Conservation (phyloP, 2,797 vertebrate genomes). For the Peromyscus eremicus region DNA sequence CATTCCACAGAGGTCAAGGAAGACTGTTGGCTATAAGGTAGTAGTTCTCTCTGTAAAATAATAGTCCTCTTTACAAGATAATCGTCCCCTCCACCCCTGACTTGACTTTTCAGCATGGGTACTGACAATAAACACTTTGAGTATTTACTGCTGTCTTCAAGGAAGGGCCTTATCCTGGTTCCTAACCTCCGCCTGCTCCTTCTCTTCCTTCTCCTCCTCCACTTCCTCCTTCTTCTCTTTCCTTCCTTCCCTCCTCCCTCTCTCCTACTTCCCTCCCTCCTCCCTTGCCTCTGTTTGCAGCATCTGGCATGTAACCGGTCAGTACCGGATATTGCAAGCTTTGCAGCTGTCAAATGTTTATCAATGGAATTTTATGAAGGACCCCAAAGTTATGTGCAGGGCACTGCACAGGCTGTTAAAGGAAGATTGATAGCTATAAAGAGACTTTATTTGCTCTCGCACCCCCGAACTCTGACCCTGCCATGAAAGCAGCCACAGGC, state of each 20-base stretch:
- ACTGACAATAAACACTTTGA: neutral
- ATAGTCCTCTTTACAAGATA: neutral
- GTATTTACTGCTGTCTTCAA: neutral
- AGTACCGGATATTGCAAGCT: neutral
- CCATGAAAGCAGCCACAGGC: neutral
- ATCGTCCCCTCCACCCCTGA: no score
- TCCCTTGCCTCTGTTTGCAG: neutral
- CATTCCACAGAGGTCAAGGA: neutral
- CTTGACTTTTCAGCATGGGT: neutral
- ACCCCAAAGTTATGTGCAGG: neutral
- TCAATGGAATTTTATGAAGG: neutral
- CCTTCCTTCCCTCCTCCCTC: fast-evolving
- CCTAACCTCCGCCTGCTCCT: neutral
- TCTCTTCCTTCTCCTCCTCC: no score
- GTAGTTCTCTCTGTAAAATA: no score
- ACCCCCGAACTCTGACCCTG: neutral
- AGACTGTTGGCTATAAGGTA: neutral
- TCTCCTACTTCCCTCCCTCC: no score
- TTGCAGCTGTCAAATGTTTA: neutral
- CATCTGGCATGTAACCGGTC: neutral
- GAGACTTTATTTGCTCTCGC: neutral
- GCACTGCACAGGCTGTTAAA: neutral
- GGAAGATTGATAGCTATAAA: neutral
- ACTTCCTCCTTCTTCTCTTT: neutral
- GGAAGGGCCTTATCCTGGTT: neutral